Conservation (phyloP, 2,113 vertebrate genomes). For the Egretta garzetta region DNA sequence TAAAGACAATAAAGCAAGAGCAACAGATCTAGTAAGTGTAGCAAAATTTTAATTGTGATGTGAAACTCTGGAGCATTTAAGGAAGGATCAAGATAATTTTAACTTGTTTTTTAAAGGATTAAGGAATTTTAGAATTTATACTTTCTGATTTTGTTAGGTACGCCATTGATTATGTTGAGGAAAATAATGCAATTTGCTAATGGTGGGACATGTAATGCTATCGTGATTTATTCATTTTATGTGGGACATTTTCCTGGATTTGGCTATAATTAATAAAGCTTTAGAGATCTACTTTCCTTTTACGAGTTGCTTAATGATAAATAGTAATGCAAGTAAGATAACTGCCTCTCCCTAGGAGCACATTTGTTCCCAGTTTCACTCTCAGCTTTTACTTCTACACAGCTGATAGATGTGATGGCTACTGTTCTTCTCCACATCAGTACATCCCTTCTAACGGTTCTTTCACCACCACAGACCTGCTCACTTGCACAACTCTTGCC, state of each 20-base stretch:
- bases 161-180: not conserved
- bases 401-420: not conserved
- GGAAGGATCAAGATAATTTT: not conserved
- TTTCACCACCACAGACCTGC: not conserved
- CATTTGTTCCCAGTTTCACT: not conserved
- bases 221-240: not conserved
- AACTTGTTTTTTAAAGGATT: not conserved
- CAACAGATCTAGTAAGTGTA: not conserved
- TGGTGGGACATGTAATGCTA: not conserved
- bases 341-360: not conserved
- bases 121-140: not conserved
- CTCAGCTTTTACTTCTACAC: not conserved
- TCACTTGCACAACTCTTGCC: not conserved
- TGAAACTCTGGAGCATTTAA: not conserved
- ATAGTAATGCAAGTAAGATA: not conserved
- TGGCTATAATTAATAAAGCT: slow-evolving; percentile 34
- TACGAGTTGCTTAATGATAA: not conserved
- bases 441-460: not conserved
- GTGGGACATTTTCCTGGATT: slow-evolving; percentile 34
- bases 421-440: not conserved
- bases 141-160: not conserved
- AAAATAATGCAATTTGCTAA: slow-evolving; percentile 5
- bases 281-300: not conserved
- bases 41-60: not conserved
- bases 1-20: not conserved